Conservation (phyloP, 2,888 invertebrate genomes). For the Liodrosophila aerea region DNA sequence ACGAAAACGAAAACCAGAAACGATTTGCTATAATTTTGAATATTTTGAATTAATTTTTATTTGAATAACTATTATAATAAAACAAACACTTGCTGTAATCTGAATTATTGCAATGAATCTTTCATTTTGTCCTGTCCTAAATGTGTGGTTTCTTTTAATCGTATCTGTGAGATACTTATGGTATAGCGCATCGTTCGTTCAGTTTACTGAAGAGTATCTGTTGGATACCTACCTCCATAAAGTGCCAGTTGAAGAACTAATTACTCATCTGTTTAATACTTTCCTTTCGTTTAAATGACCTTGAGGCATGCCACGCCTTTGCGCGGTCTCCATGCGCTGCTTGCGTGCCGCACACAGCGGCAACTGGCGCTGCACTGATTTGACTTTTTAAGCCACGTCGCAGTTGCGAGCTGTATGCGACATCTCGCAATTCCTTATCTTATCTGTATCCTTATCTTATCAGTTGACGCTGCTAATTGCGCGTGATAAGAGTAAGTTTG, state of each 20-base stretch:
- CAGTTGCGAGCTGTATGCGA: slow-evolving; percentile 6
- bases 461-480: slow-evolving; percentile 42
- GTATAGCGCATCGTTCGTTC: no score
- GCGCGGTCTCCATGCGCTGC: not conserved
- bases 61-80: not conserved
- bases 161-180: not conserved
- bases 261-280: no score
- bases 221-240: no score
- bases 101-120: slow-evolving; percentile 29
- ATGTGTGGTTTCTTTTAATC: not conserved
- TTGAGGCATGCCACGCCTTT: not conserved
- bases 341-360: slow-evolving; percentile 24
- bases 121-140: slow-evolving; percentile 52
- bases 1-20: slow-evolving; percentile 26
- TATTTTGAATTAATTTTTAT: slow-evolving; percentile 32
- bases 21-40: slow-evolving; percentile 38
- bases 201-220: not conserved
- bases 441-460: slow-evolving; percentile 40
- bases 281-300: not conserved
- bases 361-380: slow-evolving; percentile 37
- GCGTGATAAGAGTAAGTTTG: slow-evolving; percentile 27
- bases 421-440: slow-evolving; percentile 34
- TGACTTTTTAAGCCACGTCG: slow-evolving; percentile 5
- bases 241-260: no score
- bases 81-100: slow-evolving; percentile 35